A percentile compares a stretch with the other conserved stretches of the same genome.
phyloP scores from a whole-genome alignment of 2,888 invertebrate genomes.

The Oithona nana region DNA sequence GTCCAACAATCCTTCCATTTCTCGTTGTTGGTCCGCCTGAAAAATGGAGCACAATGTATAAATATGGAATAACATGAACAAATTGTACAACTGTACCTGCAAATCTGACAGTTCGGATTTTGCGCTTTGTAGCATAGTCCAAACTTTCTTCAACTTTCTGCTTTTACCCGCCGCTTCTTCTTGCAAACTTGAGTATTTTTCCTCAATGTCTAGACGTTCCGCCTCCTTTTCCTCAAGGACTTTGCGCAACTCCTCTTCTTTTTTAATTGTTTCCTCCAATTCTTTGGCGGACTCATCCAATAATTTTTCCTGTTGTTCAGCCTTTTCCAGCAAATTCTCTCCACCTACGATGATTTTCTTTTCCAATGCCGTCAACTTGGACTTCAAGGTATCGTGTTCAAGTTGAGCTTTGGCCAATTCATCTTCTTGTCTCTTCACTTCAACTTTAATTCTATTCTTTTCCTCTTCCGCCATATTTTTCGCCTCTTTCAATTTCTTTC shows the following conservation, averaged over 20 bases:
- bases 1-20: slow-evolving; percentile 88
- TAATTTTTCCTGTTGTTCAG: slow-evolving; percentile 73
- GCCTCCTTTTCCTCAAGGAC: slow-evolving; percentile 34
- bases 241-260: slow-evolving; percentile 34
- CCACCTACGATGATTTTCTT: slow-evolving; percentile 93
- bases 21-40: slow-evolving; percentile 83
- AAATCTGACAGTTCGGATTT: slow-evolving; percentile 36
- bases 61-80: slow-evolving; percentile 26
- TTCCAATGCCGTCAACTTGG: slow-evolving; percentile 71
- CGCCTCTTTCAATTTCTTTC: slow-evolving; percentile 29
- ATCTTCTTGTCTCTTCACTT: slow-evolving; percentile 39
- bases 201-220: slow-evolving; percentile 78
- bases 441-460: slow-evolving; percentile 39
- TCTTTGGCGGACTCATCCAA: slow-evolving; percentile 70
- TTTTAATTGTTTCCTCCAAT: slow-evolving; percentile 51
- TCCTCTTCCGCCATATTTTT: slow-evolving; percentile 41
- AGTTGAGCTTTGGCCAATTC: slow-evolving; percentile 46
- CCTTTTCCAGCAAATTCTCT: slow-evolving; percentile 90
- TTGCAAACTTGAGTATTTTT: slow-evolving; percentile 35
- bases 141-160: slow-evolving; percentile 73
- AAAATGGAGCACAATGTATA: background rate
- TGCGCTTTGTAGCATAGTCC: slow-evolving; percentile 63
- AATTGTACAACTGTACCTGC: slow-evolving; percentile 19
- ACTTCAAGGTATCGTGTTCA: slow-evolving; percentile 23
- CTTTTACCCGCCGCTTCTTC: slow-evolving; percentile 85